These are phyloP conservation scores for Xestia ashworthii DNA, from an alignment of 2,888 invertebrate genomes.

Conservation along the genomic window DNA sequence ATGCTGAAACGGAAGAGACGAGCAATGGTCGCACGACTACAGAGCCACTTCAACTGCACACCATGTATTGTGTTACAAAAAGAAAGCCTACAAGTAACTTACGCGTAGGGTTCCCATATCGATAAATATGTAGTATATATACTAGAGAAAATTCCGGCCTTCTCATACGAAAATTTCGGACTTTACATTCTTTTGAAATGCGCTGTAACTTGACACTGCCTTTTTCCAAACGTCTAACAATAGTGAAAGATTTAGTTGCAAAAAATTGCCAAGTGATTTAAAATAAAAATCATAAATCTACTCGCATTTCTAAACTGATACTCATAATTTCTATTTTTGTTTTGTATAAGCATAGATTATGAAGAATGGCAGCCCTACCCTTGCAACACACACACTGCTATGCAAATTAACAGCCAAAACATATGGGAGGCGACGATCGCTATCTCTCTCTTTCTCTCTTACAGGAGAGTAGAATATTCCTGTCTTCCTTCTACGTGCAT, in stretches of 20 bases:
- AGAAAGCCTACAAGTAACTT: background rate
- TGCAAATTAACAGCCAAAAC: background rate
- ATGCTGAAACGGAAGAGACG: too few species aligned
- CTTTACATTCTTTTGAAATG: background rate
- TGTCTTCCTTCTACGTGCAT: background rate
- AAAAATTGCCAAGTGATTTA: too few species aligned
- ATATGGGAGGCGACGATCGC: background rate
- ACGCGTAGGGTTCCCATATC: background rate
- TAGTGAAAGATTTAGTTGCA: background rate
- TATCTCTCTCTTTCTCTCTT: background rate
- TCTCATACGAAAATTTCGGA: background rate
- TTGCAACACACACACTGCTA: constrained; percentile 1
- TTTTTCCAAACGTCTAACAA: background rate
- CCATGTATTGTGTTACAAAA: background rate
- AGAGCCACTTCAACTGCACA: too few species aligned
- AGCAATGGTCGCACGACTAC: too few species aligned
- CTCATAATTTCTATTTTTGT: background rate
- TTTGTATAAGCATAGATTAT: background rate
- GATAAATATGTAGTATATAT: background rate
- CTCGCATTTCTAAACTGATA: too few species aligned
- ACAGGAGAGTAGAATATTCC: background rate
- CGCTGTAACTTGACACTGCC: background rate
- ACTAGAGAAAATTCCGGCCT: background rate
- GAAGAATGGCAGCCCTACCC: background rate
- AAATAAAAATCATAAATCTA: too few species aligned